Conservation (phyloP, 2,888 invertebrate species). For the Gymnoscelis rufifasciata region DNA sequence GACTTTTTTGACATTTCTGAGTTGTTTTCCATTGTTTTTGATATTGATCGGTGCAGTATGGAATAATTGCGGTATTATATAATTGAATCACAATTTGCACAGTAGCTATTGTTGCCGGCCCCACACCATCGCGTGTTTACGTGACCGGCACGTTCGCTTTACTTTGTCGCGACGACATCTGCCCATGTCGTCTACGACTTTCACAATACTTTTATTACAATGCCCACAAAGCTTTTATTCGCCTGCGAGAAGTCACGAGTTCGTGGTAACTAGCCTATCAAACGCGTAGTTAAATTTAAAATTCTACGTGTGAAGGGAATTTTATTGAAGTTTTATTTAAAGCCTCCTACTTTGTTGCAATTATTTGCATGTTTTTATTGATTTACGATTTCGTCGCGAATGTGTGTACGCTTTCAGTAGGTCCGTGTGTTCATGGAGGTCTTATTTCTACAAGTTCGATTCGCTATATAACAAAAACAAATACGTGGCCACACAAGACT, state of each 20-base stretch:
- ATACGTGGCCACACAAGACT: conserved; percentile 60
- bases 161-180: conserved; percentile 76
- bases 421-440: conserved; percentile 42
- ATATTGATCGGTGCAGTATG: too few species aligned
- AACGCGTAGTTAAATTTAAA: conserved; percentile 58
- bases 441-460: conserved; percentile 55
- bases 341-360: conserved; percentile 26
- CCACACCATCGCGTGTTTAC: conserved; percentile 72
- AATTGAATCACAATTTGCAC: conserved; percentile 71
- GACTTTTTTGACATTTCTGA: too few species aligned
- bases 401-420: background rate
- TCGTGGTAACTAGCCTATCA: conserved; percentile 41
- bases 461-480: conserved; percentile 70
- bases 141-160: conserved; percentile 70
- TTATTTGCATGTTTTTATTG: conserved; percentile 19
- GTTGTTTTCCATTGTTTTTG: too few species aligned
- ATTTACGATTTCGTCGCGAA: conserved; percentile 8
- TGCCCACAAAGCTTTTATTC: conserved; percentile 13
- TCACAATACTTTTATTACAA: conserved; percentile 25
- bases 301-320: conserved; percentile 54
- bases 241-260: conserved; percentile 18
- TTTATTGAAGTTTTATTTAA: conserved; percentile 56
- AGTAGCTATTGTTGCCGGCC: conserved; percentile 71
- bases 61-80: conserved; percentile 61
- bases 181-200: conserved; percentile 33